Base-by-base conservation (phyloP, 2,113 vertebrate genomes). In the Spilogale gracilis region DNA sequence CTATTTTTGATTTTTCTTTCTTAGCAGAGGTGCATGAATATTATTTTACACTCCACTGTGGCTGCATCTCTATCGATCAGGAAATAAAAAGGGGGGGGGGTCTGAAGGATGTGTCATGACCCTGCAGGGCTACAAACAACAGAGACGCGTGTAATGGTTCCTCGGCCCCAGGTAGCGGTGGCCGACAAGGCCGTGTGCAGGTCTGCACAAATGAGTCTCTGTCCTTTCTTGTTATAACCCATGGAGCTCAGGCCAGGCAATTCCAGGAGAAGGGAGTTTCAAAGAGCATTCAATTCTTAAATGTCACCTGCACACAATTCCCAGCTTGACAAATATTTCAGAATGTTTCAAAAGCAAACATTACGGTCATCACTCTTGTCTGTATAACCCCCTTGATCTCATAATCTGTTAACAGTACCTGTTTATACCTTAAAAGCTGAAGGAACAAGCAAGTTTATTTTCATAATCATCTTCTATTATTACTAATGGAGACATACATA, bases 21-120 rank as follows among this genome's bases (percentile, higher is more conserved):
- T 94, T 96, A 96, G 97, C 74, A 84, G 97, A 98, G 91, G 94
- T 93, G 89, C 94, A 94, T 94, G 97, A 97, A 98, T 98, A 98
- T 98, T 63, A 98, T 98, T 98, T 98, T 97, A 98, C 95, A 98
- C 95, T 96, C 94, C 83, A 96, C 80, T 85, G 97, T 98, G 94
- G 92, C 97, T 98, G 97, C 91, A 94, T 97, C 97, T 98, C 96
- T 95, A 98, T 98, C 2, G 3, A 96, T 98, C 98, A 97, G 87
- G 93, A 98, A 98, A 97, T 61, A 98, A 96, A 95, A 98, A 96
- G 89, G 92, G 92, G 87, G 67, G n/a, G 38, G 38, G 38, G 50
- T 78, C 97, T 98, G 98, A 98, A 98, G 94, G 91, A 93, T 97
- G 94, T 81, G 92, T 60, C 89, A 50, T 83, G 96, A 98, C 96